Conservation (phyloP, 2,888 invertebrate genomes). For the Pseudococcus viburni region DNA sequence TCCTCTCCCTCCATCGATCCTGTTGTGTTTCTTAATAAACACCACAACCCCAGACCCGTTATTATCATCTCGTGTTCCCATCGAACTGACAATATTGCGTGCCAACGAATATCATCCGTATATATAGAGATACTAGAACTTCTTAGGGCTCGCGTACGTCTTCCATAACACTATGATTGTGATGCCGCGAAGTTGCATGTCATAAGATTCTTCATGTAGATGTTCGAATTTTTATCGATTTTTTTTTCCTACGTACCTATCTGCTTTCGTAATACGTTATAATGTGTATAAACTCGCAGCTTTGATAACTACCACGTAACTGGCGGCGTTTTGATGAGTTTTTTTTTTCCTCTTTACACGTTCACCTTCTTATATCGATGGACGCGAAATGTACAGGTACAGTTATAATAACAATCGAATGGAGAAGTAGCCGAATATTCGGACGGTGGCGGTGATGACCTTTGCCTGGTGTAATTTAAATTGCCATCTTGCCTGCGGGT, state of each 20-base stretch:
- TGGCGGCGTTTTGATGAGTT: conserved; percentile 45
- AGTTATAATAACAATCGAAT: conserved; percentile 16
- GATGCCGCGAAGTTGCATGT: conserved; percentile 22
- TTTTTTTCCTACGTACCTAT: neutral
- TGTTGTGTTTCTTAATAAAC: conserved; percentile 37
- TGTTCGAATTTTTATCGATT: conserved; percentile 54
- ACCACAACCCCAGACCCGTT: conserved; percentile 30
- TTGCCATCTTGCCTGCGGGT: neutral
- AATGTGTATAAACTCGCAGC: conserved; percentile 15
- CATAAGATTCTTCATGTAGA: conserved; percentile 43
- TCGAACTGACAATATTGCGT: conserved; percentile 55
- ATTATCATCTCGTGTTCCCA: conserved; percentile 55
- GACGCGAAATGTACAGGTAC: conserved; percentile 18
- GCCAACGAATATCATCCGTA: conserved; percentile 43
- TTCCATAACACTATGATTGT: neutral
- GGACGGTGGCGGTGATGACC: neutral
- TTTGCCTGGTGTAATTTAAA: neutral
- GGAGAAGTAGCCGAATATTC: neutral
- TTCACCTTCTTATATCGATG: neutral
- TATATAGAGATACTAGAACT: neutral
- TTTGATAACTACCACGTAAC: conserved; percentile 36
- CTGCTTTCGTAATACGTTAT: neutral
- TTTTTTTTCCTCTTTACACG: neutral
- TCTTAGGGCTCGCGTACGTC: neutral
- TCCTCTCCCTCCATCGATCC: neutral